Percentiles rank a stretch among this genome's conserved stretches.
These are phyloP conservation scores for Periphyllus acericola DNA, from an alignment of 2,888 invertebrate genomes.

Conservation along the genomic window DNA sequence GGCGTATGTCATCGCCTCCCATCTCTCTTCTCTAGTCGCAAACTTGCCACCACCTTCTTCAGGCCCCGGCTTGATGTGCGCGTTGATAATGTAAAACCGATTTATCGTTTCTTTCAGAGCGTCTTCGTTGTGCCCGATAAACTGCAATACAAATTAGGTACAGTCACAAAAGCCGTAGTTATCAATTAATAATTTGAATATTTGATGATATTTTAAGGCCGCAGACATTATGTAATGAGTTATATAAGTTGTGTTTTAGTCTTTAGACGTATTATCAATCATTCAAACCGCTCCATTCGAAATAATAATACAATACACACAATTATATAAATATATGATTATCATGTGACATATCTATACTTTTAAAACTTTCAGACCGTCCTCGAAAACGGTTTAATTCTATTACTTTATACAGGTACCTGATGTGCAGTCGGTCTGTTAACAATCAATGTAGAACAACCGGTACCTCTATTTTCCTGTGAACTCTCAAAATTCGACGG, in stretches of 20 bases:
- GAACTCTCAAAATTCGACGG: constrained; percentile 72
- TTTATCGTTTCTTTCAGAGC: constrained; percentile 80
- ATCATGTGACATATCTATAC: no score
- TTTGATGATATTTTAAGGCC: background rate
- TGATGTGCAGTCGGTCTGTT: constrained; percentile 67
- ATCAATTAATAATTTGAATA: background rate
- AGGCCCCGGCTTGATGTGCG: constrained; percentile 74
- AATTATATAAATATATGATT: no score
- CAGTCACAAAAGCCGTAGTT: no score
- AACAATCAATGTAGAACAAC: constrained; percentile 83
- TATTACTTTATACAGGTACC: no score
- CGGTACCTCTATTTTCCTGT: constrained; percentile 71
- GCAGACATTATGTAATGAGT: no score
- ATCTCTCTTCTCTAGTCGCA: constrained; percentile 79
- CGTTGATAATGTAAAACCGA: constrained; percentile 84
- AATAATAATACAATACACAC: no score
- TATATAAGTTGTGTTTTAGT: no score
- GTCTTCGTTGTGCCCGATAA: constrained; percentile 86
- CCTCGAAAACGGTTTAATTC: no score
- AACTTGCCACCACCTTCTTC: constrained; percentile 76
- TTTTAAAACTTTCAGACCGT: no score
- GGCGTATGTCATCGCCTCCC: constrained; percentile 86
- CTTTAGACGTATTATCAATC: no score
- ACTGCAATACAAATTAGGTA: background rate
- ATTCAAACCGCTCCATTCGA: no score